Evolutionary conservation across 2,797 vertebrate genomes (phyloP).

Genomic region (Danio albolineatus): DNA sequence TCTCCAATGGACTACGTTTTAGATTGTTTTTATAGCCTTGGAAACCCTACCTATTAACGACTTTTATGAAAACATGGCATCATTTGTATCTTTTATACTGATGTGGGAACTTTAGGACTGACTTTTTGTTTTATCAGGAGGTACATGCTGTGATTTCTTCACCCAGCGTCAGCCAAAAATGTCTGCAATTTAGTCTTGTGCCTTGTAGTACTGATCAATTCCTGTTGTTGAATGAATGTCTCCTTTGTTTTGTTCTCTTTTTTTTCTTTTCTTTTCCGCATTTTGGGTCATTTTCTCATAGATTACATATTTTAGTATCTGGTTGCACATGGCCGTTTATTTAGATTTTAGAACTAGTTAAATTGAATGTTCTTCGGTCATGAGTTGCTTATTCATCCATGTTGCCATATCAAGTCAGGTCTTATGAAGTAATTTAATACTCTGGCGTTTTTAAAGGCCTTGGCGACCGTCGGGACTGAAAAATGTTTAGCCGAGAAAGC

Average conservation of each 20-base stretch:
- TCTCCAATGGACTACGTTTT: constrained; percentile 21
- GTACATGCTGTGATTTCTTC: constrained; percentile 10
- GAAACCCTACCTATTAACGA: constrained; percentile 16
- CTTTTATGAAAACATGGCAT: constrained; percentile 25
- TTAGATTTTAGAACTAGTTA: constrained; percentile 42
- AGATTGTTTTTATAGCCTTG: constrained; percentile 47
- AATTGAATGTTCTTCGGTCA: constrained; percentile 26
- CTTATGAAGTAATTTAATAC: constrained; percentile 21
- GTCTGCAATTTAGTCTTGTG: constrained; percentile 53
- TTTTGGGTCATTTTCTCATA: constrained; percentile 41
- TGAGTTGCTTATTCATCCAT: constrained; percentile 39
- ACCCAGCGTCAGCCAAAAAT: constrained; percentile 34
- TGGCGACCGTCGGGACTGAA: constrained; percentile 29
- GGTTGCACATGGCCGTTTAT: constrained; percentile 43
- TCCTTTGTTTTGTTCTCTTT: neutral
- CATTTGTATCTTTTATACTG: neutral
- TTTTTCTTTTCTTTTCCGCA: constrained; percentile 17
- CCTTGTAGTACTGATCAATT: constrained; percentile 40
- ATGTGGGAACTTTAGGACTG: constrained; percentile 5
- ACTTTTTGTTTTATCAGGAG: neutral
- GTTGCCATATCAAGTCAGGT: constrained; percentile 15
- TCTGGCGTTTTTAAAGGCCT: constrained; percentile 23
- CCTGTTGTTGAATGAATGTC: constrained; percentile 34
- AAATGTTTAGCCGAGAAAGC: constrained; percentile 53
- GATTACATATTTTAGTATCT: constrained; percentile 38